Evolutionary conservation across 2,797 vertebrate species (phyloP), one percentile per base, ranked within the genome.

Genomic region (Chloroceryle amazona): DNA sequence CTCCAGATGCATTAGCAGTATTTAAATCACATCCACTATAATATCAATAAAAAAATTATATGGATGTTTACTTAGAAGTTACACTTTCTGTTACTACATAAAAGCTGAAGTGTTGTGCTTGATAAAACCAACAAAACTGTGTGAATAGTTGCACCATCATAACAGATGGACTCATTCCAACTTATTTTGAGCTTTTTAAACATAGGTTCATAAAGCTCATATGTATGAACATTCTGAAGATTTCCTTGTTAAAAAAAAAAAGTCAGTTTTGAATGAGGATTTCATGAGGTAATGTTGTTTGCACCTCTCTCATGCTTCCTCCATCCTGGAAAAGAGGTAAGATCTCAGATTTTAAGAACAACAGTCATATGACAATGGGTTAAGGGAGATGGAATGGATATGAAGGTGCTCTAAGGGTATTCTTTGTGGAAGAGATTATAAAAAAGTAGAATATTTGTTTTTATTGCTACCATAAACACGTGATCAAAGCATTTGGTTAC

Each of bases 181-280:
- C 82, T 97, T 91, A 92, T 92, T 96, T 95, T 22, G 13, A 97
- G 46, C 47, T 70, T 87, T 96, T 94, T 94, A 63, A 97, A 91
- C 33, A 83, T 66, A 85, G 94, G 93, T 97, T 94, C 66, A 78
- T 81, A 94, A 94, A 96, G 76, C 42, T 89, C n/a, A 74, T 23
- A 82, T 71, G 68, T 42, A 93, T 65, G 65, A 71, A 76, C 80
- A 96, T 84, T 62, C 37, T 23, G 22, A 93, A 85, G 73, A 42
- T 41, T 81, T 63, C 29, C 49, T 90, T 54, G 44, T 81, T 74
- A 5, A 52, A 62, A 52, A 49, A 25, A 46, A 79, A 89, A 47
- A 39, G 20, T 46, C 63, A 10, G 35, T 51, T 83, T 89, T 83
- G 92, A 51, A 92, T 95, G 74, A 85, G 44, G 39, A 79, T 82